These are phyloP conservation scores for Danaus plexippus DNA, from an alignment of 1,140 invertebrate species.

Conservation along the genomic window DNA sequence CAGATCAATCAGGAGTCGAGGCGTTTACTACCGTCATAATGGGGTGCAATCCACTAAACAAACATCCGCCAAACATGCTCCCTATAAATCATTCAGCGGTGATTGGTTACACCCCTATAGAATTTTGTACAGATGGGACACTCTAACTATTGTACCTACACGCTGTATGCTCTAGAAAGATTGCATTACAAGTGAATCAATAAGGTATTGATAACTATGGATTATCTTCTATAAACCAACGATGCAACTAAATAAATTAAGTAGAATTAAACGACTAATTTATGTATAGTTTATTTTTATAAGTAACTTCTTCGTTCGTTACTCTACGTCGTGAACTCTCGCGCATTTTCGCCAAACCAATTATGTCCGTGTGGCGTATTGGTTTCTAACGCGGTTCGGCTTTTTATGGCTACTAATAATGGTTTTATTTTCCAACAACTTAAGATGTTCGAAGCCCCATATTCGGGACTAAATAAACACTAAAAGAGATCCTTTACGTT, in stretches of 20 bases:
- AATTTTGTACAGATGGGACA: conserved; percentile 16
- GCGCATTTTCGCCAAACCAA: conserved; percentile 43
- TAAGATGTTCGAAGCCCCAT: no score
- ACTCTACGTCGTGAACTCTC: conserved; percentile 20
- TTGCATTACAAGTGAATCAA: no score
- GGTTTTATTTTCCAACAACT: conserved; percentile 24
- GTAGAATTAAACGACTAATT: no score
- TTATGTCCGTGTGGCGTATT: conserved; percentile 49
- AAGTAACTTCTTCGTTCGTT: conserved; percentile 5
- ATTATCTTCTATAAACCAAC: no score
- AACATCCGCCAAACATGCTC: conserved; percentile 50
- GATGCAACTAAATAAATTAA: no score
- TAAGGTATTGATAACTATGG: no score
- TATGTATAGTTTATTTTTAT: no score
- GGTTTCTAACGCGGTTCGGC: conserved; percentile 30
- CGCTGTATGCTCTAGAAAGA: no score
- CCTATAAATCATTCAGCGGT: conserved; percentile 51
- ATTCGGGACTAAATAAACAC: no score
- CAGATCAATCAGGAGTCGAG: conserved; percentile 17
- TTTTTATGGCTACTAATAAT: conserved; percentile 31
- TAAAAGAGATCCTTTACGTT: no score
- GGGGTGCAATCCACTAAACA: conserved; percentile 55
- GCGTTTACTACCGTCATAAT: conserved; percentile 44
- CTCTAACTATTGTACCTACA: not conserved
- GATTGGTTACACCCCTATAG: conserved; percentile 40